Base-by-base conservation (phyloP, 2,113 vertebrate species). In the Barbus barbus region DNA sequence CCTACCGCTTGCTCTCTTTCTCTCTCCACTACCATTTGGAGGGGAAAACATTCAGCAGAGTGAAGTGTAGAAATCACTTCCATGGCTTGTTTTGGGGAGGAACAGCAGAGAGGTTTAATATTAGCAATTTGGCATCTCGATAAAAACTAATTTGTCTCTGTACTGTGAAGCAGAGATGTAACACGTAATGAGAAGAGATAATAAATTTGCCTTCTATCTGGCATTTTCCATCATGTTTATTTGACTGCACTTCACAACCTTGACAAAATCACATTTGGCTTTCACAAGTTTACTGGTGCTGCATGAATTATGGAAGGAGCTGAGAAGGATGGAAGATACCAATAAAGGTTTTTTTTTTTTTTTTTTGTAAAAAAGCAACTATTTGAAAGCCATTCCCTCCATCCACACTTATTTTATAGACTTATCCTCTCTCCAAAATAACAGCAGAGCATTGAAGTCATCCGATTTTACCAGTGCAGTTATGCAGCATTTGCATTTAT, bases 401-500 rank as follows among this genome's bases (percentile, higher is more conserved):
- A 26, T 85, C 72, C 13, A 65, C 36, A 41, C 38, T 80, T 80
- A 48, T 72, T 85, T 85, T 73, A 38, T 38, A 38, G 36, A 38
- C 36, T 38, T 38, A 78, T 86, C 83, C n/a, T 26, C 79, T 74
- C 78, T 84, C 58, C 63, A 73, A 67, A 85, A 85, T 81, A 87
- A 65, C 78, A 84, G 61, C 33, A 61, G 51, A 28, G 71, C 69
- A 61, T n/a, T 78, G 71, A 69, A 73, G 81, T 84, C 76, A 82
- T 85, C 77, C 24, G 72, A 77, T 81, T 83, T 80, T 69, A 83
- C 81, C 81, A 13, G 51, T 46, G 81, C 80, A 74, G 87, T 78
- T 84, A 81, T 81, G 20, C 16, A 44, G 33, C 83, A 85, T 89
- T 82, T 88, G 83, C 83, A 85, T 88, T 75, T 78, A 88, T 86